These are phyloP conservation scores for Drosophila melanosoma DNA, from an alignment of 2,888 invertebrate species.

Conservation along the genomic window DNA sequence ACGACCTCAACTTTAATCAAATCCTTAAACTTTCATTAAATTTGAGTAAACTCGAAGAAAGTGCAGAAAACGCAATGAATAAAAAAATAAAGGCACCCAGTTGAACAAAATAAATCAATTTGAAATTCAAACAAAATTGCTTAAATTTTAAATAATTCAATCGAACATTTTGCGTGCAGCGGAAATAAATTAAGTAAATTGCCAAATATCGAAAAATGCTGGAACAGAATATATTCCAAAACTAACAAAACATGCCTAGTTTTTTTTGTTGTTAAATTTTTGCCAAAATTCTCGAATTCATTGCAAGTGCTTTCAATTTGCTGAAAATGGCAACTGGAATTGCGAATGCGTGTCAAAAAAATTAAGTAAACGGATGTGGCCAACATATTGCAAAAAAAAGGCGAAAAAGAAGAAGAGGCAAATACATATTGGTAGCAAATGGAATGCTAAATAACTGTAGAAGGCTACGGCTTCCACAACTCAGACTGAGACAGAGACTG, in stretches of 20 bases:
- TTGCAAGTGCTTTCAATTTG: constrained; percentile 14
- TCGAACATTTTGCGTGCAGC: constrained; percentile 4
- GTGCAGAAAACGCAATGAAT: not conserved
- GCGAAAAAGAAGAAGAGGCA: constrained; percentile 15
- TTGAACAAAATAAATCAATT: constrained; percentile 9
- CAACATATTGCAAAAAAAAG: constrained; percentile 30
- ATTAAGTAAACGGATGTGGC: constrained; percentile 49
- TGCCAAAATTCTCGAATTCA: constrained; percentile 1
- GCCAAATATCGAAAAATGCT: not conserved
- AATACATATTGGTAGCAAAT: constrained; percentile 14
- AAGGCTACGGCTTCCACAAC: constrained; percentile 19
- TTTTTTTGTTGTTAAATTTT: not conserved
- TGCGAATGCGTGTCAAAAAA: constrained; percentile 32
- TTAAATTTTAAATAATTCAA: constrained; percentile 10
- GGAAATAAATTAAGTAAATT: not conserved
- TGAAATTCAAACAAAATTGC: not conserved
- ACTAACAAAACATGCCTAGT: not conserved
- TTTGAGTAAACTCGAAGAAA: constrained; percentile 14
- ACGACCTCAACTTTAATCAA: constrained; percentile 26
- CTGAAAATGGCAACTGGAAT: constrained; percentile 32
- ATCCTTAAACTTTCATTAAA: constrained; percentile 31
- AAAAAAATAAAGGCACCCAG: not conserved
- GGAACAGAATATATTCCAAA: not conserved
- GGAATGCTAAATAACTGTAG: constrained; percentile 37
- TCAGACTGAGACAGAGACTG: constrained; percentile 13